These are phyloP conservation scores for Halcyon smyrnensis DNA, from an alignment of 2,797 vertebrate species.

Conservation along the genomic window DNA sequence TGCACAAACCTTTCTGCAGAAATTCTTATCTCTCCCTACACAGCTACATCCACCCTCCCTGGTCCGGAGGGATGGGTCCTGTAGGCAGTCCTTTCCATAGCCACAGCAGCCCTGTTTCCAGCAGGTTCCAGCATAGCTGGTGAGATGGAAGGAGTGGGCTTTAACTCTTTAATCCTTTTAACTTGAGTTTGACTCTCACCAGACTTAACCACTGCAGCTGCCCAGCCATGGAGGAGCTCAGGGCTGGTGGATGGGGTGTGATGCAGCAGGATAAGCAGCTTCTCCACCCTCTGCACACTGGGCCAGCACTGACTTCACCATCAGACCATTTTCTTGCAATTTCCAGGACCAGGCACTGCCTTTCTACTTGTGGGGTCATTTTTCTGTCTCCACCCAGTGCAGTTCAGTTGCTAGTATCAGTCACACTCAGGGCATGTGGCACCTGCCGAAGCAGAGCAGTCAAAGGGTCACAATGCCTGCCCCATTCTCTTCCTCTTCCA, in stretches of 20 bases:
- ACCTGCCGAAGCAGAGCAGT: no score
- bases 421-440: fast-evolving
- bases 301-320: not conserved
- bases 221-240: fast-evolving
- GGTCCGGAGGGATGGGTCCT: not conserved
- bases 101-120: not conserved
- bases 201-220: not conserved
- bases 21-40: not conserved
- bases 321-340: not conserved
- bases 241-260: not conserved
- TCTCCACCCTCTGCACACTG: no score
- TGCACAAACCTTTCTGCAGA: not conserved
- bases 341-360: not conserved
- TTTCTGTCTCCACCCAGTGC: not conserved
- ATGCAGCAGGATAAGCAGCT: not conserved
- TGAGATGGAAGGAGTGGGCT: not conserved
- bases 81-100: no score
- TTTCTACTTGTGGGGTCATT: not conserved
- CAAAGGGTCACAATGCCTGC: not conserved
- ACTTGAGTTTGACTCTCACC: not conserved
- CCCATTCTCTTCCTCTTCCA: not conserved
- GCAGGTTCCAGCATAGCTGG: not conserved
- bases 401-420: not conserved
- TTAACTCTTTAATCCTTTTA: not conserved
- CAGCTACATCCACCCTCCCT: not conserved